These are phyloP conservation scores for Garrulus glandarius DNA, from an alignment of 2,797 vertebrate species.

Conservation along the genomic window DNA sequence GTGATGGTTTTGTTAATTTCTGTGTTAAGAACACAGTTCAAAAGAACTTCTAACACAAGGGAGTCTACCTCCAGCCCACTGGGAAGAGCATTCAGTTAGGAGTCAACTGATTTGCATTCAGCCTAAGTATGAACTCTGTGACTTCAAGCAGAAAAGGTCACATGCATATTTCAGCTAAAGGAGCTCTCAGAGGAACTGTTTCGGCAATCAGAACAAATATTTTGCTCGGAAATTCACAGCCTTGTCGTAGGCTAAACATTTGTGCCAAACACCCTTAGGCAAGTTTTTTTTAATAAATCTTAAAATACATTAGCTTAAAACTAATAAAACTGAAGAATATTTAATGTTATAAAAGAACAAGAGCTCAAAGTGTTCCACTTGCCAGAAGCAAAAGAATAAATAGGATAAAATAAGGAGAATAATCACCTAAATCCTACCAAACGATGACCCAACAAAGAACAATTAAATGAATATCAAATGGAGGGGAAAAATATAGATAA, in stretches of 20 bases:
- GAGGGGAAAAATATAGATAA: neutral
- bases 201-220: neutral
- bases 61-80: neutral
- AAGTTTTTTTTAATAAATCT: neutral
- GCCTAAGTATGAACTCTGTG: neutral
- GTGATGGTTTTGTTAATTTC: neutral
- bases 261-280: neutral
- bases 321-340: neutral
- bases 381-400: neutral
- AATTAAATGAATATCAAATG: neutral
- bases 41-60: neutral
- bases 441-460: neutral
- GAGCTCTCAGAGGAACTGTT: neutral
- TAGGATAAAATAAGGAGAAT: neutral
- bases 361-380: neutral
- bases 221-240: neutral
- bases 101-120: neutral
- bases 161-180: neutral
- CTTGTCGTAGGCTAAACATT: neutral
- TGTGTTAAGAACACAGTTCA: neutral
- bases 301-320: neutral
- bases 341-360: neutral
- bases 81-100: neutral
- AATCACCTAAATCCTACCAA: neutral
- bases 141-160: constrained; percentile 5